A percentile compares a stretch with the other conserved stretches of the same genome.
These are phyloP conservation scores for Neomonachus schauinslandi DNA, from an alignment of 2,113 vertebrate genomes.

Conservation along the genomic window DNA sequence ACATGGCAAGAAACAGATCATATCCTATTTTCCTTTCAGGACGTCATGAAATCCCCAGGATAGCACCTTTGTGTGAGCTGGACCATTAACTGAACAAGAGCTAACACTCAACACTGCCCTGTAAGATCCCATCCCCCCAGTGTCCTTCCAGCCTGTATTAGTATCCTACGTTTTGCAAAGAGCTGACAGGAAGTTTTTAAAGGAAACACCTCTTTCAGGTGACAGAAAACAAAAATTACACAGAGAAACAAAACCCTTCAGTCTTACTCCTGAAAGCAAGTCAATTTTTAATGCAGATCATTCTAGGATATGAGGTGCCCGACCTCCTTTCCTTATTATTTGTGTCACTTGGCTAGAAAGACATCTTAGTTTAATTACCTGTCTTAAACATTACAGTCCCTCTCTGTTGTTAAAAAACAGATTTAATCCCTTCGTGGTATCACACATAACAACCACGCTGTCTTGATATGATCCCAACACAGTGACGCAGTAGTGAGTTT, in stretches of 20 bases:
- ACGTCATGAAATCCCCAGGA: not conserved
- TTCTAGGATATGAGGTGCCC: not conserved
- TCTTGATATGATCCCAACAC: not conserved
- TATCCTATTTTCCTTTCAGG: not conserved
- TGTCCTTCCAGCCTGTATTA: not conserved
- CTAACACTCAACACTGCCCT: not conserved
- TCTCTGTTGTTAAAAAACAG: not conserved
- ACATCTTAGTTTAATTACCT: not conserved
- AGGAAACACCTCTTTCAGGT: not conserved
- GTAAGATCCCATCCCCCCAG: not conserved
- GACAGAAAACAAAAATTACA: not conserved
- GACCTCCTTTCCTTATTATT: not conserved
- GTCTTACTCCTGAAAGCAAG: constrained; percentile 5
- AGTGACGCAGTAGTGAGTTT: not conserved
- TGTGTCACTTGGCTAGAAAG: not conserved
- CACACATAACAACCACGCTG: not conserved
- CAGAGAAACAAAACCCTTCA: not conserved
- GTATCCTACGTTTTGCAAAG: not conserved
- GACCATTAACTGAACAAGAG: not conserved
- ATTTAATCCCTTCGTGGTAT: not conserved
- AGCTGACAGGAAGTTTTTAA: not conserved
- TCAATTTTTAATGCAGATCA: not conserved
- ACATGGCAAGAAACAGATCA: not conserved
- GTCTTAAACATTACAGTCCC: not conserved
- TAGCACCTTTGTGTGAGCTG: not conserved